Evolutionary conservation across 2,888 invertebrate species (phyloP), one percentile per base, ranked within the genome.

Genomic region (Xestia ashworthii): DNA sequence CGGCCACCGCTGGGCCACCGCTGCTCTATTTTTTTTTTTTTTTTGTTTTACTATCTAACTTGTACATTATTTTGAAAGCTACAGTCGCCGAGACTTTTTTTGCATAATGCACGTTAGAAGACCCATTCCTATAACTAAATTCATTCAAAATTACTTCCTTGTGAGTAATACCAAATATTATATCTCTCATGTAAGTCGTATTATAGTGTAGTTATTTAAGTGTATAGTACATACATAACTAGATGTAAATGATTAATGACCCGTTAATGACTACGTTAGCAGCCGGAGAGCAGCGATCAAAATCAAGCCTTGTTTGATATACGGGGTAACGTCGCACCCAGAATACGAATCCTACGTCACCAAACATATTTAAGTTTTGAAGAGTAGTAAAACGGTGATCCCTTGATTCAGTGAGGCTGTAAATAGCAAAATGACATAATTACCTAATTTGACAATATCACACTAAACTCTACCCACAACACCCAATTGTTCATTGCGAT

Each of bases 221-320:
- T 53, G 44, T 44, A 44, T 32, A 50, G 53, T 55, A 58, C 58
- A 58, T 58, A 58, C 81, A 74, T 74, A 64, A 73, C 81, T 22
- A 80, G 62, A 81, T 44, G 38, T 75, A 25, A 48, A 80, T 80
- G 80, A 80, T 76, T 69, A 82, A 82, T 82, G 68, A 77, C 22
- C 12, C 48, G 41, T 64, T 83, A 78, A 83, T 80, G 58, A 71
- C 50, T 67, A 55, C 32, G 70, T 71, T 67, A 77, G 66, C 50
- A 62, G 32, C 8, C 53, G 12, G 16, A 55, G 60, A n/a, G 55
- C 22, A 77, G 12, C 60, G n/a, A 69, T 70, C 41, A 70, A 60
- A 66, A 76, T 82, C 65, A 66, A 77, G n/a, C 32, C 53, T 58
- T 38, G 22, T 53, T 41, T 76, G 58, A 70, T 55, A 62, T n/a